Percentiles rank a stretch among this genome's conserved stretches.
These are phyloP conservation scores for Enteromius anoplus DNA, from an alignment of 2,797 vertebrate species.

Conservation along the genomic window DNA sequence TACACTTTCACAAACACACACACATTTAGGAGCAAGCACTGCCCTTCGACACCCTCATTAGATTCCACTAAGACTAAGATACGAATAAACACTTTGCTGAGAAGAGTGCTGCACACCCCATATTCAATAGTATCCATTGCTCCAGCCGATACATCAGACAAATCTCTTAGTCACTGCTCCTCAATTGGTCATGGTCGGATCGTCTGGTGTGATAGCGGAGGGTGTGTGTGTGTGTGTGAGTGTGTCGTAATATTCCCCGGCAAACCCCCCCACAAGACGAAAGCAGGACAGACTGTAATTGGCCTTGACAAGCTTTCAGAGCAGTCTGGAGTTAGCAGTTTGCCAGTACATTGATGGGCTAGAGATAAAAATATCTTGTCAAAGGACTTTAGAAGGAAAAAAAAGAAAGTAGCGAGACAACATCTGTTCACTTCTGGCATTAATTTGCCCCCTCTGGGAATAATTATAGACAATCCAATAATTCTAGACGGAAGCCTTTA, in stretches of 20 bases:
- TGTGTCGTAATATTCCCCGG: slow-evolving; percentile 23
- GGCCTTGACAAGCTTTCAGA: slow-evolving; percentile 66
- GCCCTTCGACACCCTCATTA: slow-evolving; percentile 64
- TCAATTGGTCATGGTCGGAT: slow-evolving; percentile 59
- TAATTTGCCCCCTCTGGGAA: slow-evolving; percentile 54
- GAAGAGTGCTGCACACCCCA: slow-evolving; percentile 58
- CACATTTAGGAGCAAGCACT: slow-evolving; percentile 51
- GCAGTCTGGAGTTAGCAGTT: slow-evolving; percentile 57
- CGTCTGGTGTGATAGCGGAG: slow-evolving; percentile 46
- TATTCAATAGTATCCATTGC: slow-evolving; percentile 64
- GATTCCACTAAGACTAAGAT: slow-evolving; percentile 63
- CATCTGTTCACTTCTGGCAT: slow-evolving; percentile 51
- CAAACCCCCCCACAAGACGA: slow-evolving; percentile 31
- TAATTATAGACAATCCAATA: slow-evolving; percentile 54
- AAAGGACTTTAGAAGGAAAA: slow-evolving; percentile 39
- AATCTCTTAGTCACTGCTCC: slow-evolving; percentile 41
- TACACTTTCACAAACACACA: slow-evolving; percentile 48
- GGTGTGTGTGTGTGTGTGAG: neutral
- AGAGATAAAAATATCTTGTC: slow-evolving; percentile 65
- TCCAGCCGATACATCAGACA: slow-evolving; percentile 52
- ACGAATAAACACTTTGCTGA: slow-evolving; percentile 61
- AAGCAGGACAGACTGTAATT: slow-evolving; percentile 65
- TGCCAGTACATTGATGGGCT: slow-evolving; percentile 61
- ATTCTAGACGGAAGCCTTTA: slow-evolving; percentile 39
- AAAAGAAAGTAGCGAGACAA: slow-evolving; percentile 42